Conservation (phyloP, 2,113 vertebrate genomes). For the Dromiciops gliroides region DNA sequence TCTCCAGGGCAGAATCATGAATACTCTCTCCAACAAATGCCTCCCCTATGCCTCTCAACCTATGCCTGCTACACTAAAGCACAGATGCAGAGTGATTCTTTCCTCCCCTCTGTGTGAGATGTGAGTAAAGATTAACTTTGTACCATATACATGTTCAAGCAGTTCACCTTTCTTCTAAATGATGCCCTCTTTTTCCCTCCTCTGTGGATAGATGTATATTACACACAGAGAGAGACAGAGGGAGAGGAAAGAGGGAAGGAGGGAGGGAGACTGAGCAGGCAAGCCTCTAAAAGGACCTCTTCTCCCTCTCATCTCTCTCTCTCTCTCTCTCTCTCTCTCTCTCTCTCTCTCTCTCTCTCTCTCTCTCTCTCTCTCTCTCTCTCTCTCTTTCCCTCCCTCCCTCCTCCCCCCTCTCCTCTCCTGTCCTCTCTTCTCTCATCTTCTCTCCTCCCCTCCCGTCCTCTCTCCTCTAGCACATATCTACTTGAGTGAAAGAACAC, state of each 20-base stretch:
- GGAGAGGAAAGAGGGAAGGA: conserved; percentile 64
- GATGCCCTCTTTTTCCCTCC: background rate
- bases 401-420: background rate
- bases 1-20: background rate
- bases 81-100: conserved; percentile 72
- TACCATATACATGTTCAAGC: conserved; percentile 73
- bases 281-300: background rate
- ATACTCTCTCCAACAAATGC: background rate
- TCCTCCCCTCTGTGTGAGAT: conserved; percentile 64
- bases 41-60: background rate
- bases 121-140: conserved; percentile 78
- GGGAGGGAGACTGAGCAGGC: background rate
- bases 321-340: too few relatives aligned
- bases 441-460: conserved; percentile 35
- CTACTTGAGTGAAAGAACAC: conserved; percentile 92
- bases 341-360: too few relatives aligned
- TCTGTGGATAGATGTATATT: conserved; percentile 59
- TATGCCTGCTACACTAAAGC: conserved; percentile 55
- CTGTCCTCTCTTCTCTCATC: background rate
- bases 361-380: background rate
- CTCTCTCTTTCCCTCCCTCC: background rate
- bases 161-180: conserved; percentile 56
- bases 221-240: conserved; percentile 21
- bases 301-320: too few relatives aligned
- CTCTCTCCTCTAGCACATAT: conserved; percentile 84